Evolutionary conservation across 2,888 invertebrate genomes (phyloP).

Genomic region (Nesidiocoris tenuis): DNA sequence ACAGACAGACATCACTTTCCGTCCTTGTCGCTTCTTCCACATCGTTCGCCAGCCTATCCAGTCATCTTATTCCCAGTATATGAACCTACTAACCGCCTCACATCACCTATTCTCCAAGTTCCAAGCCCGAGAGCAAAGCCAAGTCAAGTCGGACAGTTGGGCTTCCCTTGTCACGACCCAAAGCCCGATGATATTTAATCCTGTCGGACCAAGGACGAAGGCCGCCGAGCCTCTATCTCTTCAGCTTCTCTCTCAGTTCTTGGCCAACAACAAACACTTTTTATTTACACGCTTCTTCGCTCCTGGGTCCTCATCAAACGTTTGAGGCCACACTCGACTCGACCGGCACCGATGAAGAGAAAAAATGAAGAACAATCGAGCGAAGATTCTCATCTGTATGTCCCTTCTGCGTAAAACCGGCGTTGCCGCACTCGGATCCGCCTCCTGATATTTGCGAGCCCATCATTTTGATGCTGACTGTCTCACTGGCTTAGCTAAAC

Average conservation of each 20-base stretch:
- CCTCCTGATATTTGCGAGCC: too few species aligned
- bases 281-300: slow-evolving; percentile 38
- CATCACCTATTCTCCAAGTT: background rate
- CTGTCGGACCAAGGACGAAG: slow-evolving; percentile 34
- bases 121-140: background rate
- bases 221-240: background rate
- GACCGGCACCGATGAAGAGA: background rate
- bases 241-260: background rate
- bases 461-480: too few species aligned
- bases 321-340: background rate
- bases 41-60: background rate
- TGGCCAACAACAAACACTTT: slow-evolving; percentile 42
- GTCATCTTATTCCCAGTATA: background rate
- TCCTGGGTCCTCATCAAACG: background rate
- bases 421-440: too few species aligned
- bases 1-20: background rate
- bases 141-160: slow-evolving; percentile 35
- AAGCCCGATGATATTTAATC: slow-evolving; percentile 44
- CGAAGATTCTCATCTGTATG: background rate
- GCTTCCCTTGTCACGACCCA: slow-evolving; percentile 42
- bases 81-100: background rate
- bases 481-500: too few species aligned
- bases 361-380: background rate
- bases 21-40: background rate
- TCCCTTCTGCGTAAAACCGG: too few species aligned